Base-by-base conservation (phyloP, 2,797 vertebrate genomes). In the Liasis olivaceus region DNA sequence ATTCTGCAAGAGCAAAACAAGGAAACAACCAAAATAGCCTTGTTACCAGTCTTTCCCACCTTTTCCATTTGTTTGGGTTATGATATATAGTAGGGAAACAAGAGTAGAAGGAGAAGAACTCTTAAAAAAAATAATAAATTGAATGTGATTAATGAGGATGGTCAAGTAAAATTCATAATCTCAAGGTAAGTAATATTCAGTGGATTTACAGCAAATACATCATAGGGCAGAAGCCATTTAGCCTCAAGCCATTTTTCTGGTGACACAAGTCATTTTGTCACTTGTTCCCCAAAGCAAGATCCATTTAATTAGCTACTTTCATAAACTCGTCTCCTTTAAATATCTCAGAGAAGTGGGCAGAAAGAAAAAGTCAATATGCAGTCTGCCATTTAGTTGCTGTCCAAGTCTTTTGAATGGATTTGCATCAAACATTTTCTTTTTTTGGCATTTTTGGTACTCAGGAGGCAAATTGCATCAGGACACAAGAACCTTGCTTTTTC, bases 211-310 rank as follows among this genome's bases (percentile, higher is more conserved):
- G 28, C 26, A 92, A 90, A 90, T 90, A 88, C 51, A 87, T 22
- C 20, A 59, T 0, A 72, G 81, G 63, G 56, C 36, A 86, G 36
- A 42, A 87, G 51, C 84, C 62, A 69, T 24, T 69, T 91, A 54
- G 51, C 47, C 28, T 63, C 9, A 36, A 92, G 72, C 60, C 87
- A 89, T n/a, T 88, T 89, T 84, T 64, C 24, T 20, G 7, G 31
- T 85, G 26, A 36, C 60, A 64, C 47, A 69, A 89, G 62, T 89
- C 62, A 89, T 59, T 36, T 69, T 69, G 20, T 81, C 58, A 31
- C 66, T 91, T 91, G 63, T 89, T 59, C 54, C 36, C 81, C 58
- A 72, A 91, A 17, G 60, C 81, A 91, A 91, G 56, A 87, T 87
- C 54, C 20, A 59, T 89, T 89, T 89, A 85, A 89, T 86, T 89